Evolutionary conservation across 64 coral and sea anemone species (phyloP).

Genomic region (Trachythela sp.): DNA sequence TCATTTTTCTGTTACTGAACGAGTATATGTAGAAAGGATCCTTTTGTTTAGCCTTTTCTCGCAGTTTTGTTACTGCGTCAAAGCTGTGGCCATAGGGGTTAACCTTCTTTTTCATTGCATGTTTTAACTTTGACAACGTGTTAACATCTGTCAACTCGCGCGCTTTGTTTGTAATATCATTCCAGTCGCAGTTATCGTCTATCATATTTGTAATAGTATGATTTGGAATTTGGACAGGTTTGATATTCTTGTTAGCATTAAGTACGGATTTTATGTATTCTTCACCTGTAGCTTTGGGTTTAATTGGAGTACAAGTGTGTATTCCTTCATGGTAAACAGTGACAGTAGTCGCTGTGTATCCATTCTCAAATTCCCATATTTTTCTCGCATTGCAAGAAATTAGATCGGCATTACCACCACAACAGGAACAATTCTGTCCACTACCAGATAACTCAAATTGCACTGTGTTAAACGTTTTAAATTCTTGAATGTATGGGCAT

Average conservation of each 20-base stretch:
- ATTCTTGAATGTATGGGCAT: constrained; percentile 31
- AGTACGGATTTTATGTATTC: not conserved
- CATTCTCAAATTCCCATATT: constrained; percentile 44
- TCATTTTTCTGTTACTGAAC: no score
- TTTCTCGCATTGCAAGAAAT: constrained; percentile 46
- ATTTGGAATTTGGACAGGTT: not conserved
- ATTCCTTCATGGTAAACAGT: constrained; percentile 62
- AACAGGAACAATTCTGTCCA: constrained; percentile 11
- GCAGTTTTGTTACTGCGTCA: constrained; percentile 57
- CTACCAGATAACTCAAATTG: constrained; percentile 47
- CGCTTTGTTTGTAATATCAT: constrained; percentile 50
- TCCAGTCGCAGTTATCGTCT: no score
- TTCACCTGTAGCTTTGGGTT: not conserved
- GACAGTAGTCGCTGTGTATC: constrained; percentile 20
- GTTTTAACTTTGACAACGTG: constrained; percentile 22
- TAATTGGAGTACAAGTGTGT: constrained; percentile 38
- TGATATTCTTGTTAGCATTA: not conserved
- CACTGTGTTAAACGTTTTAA: constrained; percentile 38
- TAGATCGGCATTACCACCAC: constrained; percentile 42
- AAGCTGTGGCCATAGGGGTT: constrained; percentile 57
- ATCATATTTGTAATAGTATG: no score
- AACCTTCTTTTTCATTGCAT: constrained; percentile 20
- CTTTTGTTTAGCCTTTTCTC: no score
- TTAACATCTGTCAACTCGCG: constrained; percentile 41
- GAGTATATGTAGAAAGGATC: no score